Evolutionary conservation across 37 sponge, comb jelly and placozoan genomes (phyloP).

Genomic region (Tethya wilhelma): DNA sequence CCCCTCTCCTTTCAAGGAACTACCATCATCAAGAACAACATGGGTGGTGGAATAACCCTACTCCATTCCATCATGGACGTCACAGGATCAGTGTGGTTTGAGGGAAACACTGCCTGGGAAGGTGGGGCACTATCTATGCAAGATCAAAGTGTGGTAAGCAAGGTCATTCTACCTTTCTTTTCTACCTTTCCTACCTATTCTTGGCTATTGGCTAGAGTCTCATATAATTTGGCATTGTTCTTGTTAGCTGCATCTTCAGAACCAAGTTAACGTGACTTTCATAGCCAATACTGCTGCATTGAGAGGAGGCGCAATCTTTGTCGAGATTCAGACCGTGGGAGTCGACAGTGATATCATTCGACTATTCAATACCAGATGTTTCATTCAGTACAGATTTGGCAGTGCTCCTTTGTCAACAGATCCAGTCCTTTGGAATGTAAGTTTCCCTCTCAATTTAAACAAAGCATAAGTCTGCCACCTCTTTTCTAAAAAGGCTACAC

Average conservation of each 20-base stretch:
- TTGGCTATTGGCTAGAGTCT: no score
- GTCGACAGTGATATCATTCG: conserved; percentile 30
- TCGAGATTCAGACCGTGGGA: conserved; percentile 21
- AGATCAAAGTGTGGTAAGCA: conserved; percentile 57
- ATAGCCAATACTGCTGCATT: conserved; percentile 21
- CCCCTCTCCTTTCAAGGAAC: conserved; percentile 24
- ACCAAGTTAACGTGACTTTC: conserved; percentile 18
- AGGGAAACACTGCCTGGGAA: conserved; percentile 31
- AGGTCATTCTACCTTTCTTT: background rate
- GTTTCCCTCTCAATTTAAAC: background rate
- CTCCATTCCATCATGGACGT: conserved; percentile 51
- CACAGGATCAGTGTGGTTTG: conserved; percentile 17
- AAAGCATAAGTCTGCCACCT: background rate
- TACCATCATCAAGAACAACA: conserved; percentile 31
- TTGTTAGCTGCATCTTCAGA: conserved; percentile 39
- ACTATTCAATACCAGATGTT: conserved; percentile 58
- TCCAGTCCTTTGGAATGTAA: conserved; percentile 15
- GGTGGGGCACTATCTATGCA: conserved; percentile 58
- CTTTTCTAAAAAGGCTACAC: background rate
- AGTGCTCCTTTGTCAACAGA: background rate
- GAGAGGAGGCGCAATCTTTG: conserved; percentile 64
- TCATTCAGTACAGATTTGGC: conserved; percentile 51
- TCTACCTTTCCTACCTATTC: background rate
- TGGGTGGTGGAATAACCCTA: conserved; percentile 50
- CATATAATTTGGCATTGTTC: background rate